Base-by-base conservation (phyloP, 2,113 vertebrate genomes). In the Neopipo cinnamomea region DNA sequence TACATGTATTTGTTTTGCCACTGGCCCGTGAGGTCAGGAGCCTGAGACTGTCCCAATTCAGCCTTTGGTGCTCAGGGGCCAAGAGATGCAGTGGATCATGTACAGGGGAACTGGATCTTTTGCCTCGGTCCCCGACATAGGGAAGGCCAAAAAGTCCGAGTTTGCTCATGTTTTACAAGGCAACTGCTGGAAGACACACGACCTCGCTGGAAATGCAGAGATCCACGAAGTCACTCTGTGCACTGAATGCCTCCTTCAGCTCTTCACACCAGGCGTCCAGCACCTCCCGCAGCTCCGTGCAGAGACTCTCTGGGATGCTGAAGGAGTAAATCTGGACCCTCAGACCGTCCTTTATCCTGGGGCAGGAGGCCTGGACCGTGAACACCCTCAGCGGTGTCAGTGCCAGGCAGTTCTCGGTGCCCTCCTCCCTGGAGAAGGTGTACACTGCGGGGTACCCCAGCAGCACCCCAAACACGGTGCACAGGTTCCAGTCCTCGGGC, bases 391-490 rank as follows among this genome's bases (percentile, higher is more conserved):
- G 98, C 6, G 99, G 99, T 1, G 96, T 98, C 97, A 99, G 96
- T 6, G 98, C 97, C 96, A 99, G 94, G 87, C 99, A 99, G 96
- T 99, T 99, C 78, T 98, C 97, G 49, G 97, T 95, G 35, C 97
- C 97, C 25, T 96, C 91, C 35, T 95, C 95, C 42, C 75, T 28
- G 67, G 97, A 83, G 85, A 99, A 99, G 96, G 98, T 98, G 75
- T 99, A 99, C 1, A 97, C 96, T 2, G 97, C 97, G 1, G 99
- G 99, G 93, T 98, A 99, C 70, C 99, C 99, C 88, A 99, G 92
- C 80, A 99, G 97, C 68, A 99, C 95, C 30, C 99, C 99, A 39
- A 99, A 98, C 4, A 98, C 11, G 12, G 99, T 98, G 94, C 99
- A 99, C 58, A 99, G 97, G 95, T 99, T 99, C 99, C 99, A 99